Evolutionary conservation across 2,888 invertebrate species (phyloP), one percentile per base, ranked within the genome.

Genomic region (Tethea ocularis): DNA sequence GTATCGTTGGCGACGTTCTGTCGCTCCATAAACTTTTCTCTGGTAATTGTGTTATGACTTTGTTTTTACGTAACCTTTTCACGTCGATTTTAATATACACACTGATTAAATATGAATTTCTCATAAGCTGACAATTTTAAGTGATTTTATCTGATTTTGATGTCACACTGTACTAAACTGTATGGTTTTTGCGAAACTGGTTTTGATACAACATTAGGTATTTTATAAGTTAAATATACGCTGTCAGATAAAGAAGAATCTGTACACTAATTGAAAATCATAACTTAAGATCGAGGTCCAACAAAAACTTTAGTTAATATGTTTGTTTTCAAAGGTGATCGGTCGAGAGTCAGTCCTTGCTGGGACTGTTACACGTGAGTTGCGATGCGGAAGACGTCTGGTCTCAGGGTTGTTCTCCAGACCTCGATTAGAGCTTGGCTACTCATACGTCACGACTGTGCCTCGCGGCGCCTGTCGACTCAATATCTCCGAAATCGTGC

Each of bases 391-490:
- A 0, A 93, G 94, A 8, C 95, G 96, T 54, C 95, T 96, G 61
- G 95, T 97, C 67, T 97, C 97, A 20, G 98, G 98, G 1, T 95
- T 98, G 75, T 98, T 97, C 87, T 96, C 97, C 22, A 94, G 97
- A 58, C 96, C 97, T 53, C 95, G 96, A 61, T 90, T 98, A 68
- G 96, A 96, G 0, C 95, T 96, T 56, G 98, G 97, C 63, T 98
- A 98, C 89, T 96, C 97, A 52, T 94, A 96, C 74, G 96, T 98
- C 58, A 95, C 97, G 6, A 96, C 96, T 52, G 95, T 98, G 61
- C 98, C 98, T 2, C 94, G 95, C 56, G 98, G 98, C 26, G 97
- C 98, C 51, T 98, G 98, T 85, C 96, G 97, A 71, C 95, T 98
- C 69, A 96, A 97, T 79, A 95, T 98, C 73, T 96, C 97, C 11